Percentiles rank a stretch among this genome's conserved stretches.
Conservation (phyloP, 2,888 invertebrate genomes). For the Adelphocoris suturalis region DNA sequence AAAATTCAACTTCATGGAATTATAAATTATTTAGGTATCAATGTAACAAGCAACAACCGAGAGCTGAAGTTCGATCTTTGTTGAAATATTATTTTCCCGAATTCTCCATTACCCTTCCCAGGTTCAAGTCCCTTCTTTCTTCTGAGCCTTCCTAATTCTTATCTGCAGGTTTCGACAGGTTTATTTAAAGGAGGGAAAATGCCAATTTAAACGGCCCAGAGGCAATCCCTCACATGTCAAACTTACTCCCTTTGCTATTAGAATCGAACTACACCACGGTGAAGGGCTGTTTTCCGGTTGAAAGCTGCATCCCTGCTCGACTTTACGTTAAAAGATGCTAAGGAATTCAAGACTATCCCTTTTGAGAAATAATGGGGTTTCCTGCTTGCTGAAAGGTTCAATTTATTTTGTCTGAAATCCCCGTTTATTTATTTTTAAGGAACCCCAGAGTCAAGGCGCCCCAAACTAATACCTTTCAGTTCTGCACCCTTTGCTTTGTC, state of each 20-base stretch:
- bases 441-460: conserved; percentile 18
- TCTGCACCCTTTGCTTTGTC: conserved; percentile 22
- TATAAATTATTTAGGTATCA: no score
- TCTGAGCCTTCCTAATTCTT: conserved; percentile 61
- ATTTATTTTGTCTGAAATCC: conserved; percentile 66
- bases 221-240: conserved; percentile 67
- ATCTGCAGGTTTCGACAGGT: conserved; percentile 71
- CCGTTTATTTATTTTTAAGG: conserved; percentile 59
- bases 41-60: no score
- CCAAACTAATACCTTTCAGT: conserved; percentile 33
- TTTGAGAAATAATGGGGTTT: conserved; percentile 65
- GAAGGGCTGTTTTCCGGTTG: background rate
- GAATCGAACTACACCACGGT: conserved; percentile 13
- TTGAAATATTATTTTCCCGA: no score
- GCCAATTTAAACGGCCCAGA: conserved; percentile 61
- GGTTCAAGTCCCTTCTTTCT: background rate
- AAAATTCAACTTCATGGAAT: no score
- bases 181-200: conserved; percentile 67
- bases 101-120: no score
- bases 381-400: conserved; percentile 54
- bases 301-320: conserved; percentile 27
- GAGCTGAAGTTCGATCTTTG: no score
- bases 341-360: conserved; percentile 65
- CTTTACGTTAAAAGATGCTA: conserved; percentile 65
- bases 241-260: conserved; percentile 10